Conservation (phyloP, 2,113 vertebrate genomes). For the Pelecanoides urinatrix region DNA sequence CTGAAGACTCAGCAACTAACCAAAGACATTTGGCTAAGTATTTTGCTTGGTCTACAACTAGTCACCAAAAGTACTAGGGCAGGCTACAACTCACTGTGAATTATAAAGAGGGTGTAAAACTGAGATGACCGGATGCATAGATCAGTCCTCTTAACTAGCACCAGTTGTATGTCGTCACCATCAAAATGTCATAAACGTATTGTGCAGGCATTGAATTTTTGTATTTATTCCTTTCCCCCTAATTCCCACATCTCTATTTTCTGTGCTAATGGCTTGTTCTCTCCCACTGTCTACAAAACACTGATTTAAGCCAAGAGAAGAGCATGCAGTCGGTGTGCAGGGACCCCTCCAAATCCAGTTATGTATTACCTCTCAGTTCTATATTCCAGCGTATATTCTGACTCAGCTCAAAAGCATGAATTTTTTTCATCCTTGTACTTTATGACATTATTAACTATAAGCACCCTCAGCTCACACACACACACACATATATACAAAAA, state of each 20-base stretch:
- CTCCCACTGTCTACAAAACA: neutral
- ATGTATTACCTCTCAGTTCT: neutral
- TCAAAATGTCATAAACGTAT: neutral
- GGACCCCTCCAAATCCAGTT: neutral
- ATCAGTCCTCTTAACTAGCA: neutral
- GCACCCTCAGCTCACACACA: neutral
- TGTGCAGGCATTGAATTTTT: neutral
- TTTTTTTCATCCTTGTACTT: neutral
- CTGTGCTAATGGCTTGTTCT: neutral
- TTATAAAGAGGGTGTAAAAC: neutral
- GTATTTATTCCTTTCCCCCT: neutral
- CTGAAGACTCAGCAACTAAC: neutral
- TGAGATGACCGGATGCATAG: neutral
- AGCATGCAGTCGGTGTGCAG: neutral
- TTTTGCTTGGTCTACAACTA: neutral
- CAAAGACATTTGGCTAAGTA: neutral
- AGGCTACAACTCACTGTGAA: neutral
- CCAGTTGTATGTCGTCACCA: neutral
- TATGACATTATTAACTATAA: neutral
- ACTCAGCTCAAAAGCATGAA: neutral
- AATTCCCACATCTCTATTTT: neutral
- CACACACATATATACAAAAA: neutral
- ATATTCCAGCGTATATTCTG: neutral
- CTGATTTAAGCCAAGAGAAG: neutral
- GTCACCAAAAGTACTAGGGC: neutral